phyloP scores from a whole-genome alignment of 92 coral and sea anemone genomes.

The Zoanthus gigantus region DNA sequence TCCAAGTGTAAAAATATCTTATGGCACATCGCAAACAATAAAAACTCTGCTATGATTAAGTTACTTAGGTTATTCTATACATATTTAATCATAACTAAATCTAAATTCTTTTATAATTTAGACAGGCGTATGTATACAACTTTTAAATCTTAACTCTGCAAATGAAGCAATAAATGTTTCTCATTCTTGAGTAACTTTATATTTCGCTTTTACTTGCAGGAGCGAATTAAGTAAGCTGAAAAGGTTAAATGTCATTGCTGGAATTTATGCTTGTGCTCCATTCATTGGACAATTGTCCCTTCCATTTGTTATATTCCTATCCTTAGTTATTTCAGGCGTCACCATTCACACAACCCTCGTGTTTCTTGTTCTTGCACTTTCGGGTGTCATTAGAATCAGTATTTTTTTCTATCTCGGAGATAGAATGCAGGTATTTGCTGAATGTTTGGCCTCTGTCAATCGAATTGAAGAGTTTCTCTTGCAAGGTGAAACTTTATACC shows the following conservation, averaged over 20 bases:
- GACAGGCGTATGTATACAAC: no score
- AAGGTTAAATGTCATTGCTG: not conserved
- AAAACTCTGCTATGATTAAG: no score
- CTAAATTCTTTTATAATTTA: no score
- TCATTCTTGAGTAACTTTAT: not conserved
- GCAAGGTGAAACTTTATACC: not conserved
- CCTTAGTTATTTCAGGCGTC: not conserved
- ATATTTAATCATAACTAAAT: no score
- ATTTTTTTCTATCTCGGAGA: constrained; percentile 6
- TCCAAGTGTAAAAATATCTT: no score
- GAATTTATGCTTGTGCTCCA: not conserved
- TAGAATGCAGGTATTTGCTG: not conserved
- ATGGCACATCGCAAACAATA: no score
- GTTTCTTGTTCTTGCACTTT: not conserved
- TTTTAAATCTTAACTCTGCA: no score
- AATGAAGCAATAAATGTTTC: not conserved
- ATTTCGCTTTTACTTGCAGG: not conserved
- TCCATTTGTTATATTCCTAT: not conserved
- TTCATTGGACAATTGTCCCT: not conserved
- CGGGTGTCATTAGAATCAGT: not conserved
- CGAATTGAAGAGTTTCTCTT: not conserved
- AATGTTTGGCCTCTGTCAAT: not conserved
- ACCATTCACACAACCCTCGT: not conserved
- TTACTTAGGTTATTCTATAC: no score
- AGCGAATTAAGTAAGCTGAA: not conserved